Conservation (phyloP, 37 sponge, comb jelly and placozoan genomes). For the Aplysina aerophoba region DNA sequence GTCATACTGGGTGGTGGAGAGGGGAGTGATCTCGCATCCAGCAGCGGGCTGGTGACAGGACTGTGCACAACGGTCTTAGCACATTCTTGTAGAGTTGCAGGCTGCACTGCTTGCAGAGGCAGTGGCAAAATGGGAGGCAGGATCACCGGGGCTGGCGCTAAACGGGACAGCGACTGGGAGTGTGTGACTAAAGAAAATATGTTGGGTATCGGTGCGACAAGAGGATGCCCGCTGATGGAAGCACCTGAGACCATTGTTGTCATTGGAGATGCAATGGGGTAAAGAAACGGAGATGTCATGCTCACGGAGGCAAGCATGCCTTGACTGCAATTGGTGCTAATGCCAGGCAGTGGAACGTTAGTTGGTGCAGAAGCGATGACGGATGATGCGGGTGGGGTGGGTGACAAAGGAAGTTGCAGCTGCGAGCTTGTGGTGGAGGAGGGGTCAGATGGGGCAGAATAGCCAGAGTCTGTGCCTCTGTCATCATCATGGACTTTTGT, state of each 20-base stretch:
- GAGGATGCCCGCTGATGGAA: not conserved
- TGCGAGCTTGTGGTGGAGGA: slow-evolving; percentile 14
- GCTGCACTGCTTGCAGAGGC: not conserved
- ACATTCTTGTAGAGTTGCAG: not conserved
- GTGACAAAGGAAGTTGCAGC: not conserved
- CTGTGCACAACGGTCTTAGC: not conserved
- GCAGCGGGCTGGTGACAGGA: not conserved
- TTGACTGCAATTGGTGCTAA: not conserved
- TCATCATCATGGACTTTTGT: slow-evolving; percentile 31
- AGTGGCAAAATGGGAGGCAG: not conserved
- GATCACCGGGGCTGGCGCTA: not conserved
- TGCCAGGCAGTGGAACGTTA: not conserved
- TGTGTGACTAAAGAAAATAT: slow-evolving; percentile 38
- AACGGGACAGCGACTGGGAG: not conserved
- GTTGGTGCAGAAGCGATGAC: not conserved
- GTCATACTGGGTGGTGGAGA: not conserved
- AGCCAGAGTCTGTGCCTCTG: slow-evolving; percentile 25
- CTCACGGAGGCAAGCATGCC: not conserved
- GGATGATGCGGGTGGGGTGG: not conserved
- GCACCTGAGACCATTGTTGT: slow-evolving; percentile 12
- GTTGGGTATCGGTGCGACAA: slow-evolving; percentile 23
- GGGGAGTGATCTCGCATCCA: not conserved
- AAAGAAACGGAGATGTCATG: slow-evolving; percentile 5
- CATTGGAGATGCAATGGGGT: slow-evolving; percentile 11
- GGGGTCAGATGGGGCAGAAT: slow-evolving; percentile 20